Base-by-base conservation (phyloP, 92 coral and sea anemone genomes). In the Phymanthus crucifer region DNA sequence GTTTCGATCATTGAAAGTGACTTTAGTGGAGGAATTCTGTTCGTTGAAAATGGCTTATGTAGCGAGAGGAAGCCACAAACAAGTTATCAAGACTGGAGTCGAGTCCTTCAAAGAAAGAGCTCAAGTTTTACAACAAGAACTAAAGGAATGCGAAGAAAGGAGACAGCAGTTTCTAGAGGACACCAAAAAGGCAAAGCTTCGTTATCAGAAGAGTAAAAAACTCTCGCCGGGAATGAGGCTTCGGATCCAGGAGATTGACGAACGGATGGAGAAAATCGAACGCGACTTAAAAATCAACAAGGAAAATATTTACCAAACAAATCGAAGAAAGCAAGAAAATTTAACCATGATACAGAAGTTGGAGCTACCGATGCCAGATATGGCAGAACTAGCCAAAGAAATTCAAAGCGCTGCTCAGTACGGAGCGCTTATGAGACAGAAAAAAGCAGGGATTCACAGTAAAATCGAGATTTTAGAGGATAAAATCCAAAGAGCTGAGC, bases 21-120 rank as follows among this genome's bases (percentile, higher is more conserved):
- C n/a, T 43, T 43, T 35, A 61, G 68, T n/a, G 34, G 16, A 58
- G 31, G 18, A 40, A 24, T 40, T 80, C 85, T 80, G 85, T 80
- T 80, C 69, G 38, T 33, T 40, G 26, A 68, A 82, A 82, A 82
- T 82, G 86, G 86, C 86, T 36, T 82, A 73, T 43, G 74, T 73
- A 0, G 73, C 72, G 38, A 61, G 74, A 24, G 80, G 79, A 26
- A 40, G 47, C 8, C 80, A 64, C 37, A 73, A 61, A 40, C 26
- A 36, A 47, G 80, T 74, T 7, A 56, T 82, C 11, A 74, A 66
- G 23, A 71, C 72, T 0, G 75, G 80, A n/a, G 54, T 82, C 3
- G 46, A 74, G 69, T 73, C 86, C 4, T 82, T 82, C 50, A 82
- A 36, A 38, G 86, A 73, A 74, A 38, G 80, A 36, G 48, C 80